Evolutionary conservation across 2,888 invertebrate species (phyloP).

Genomic region (Argyra leucocephala): DNA sequence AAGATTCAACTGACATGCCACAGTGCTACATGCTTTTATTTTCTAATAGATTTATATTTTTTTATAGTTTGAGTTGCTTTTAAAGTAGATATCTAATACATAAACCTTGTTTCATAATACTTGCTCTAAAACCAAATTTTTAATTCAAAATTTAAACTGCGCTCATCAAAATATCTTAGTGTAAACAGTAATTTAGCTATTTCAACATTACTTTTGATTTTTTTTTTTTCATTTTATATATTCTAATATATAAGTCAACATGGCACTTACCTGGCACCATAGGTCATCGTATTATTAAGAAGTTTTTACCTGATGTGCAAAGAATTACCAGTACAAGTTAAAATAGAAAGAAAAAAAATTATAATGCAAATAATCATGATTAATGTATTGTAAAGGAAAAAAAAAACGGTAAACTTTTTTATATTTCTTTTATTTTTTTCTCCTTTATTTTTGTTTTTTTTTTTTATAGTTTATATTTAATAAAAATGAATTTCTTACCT

Average conservation of each 20-base stretch:
- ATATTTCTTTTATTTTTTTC: not conserved
- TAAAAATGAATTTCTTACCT: too few relatives aligned
- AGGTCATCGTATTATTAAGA: conserved; percentile 6
- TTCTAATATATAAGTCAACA: conserved; percentile 6
- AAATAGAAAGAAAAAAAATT: not conserved
- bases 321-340: not conserved
- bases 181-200: too few relatives aligned
- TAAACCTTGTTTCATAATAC: too few relatives aligned
- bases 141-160: too few relatives aligned
- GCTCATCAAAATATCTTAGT: too few relatives aligned
- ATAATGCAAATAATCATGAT: conserved; percentile 3
- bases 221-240: not conserved
- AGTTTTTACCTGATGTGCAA: not conserved
- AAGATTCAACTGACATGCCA: too few relatives aligned
- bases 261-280: not conserved
- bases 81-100: too few relatives aligned
- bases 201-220: too few relatives aligned
- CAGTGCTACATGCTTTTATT: too few relatives aligned
- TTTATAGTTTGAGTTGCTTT: too few relatives aligned
- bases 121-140: too few relatives aligned
- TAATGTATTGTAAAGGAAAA: not conserved
- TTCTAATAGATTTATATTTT: too few relatives aligned
- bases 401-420: not conserved
- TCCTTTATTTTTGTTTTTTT: not conserved
- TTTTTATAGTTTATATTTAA: not conserved